Base-by-base conservation (phyloP, 2,888 invertebrate species). In the Parnassius mnemosyne region DNA sequence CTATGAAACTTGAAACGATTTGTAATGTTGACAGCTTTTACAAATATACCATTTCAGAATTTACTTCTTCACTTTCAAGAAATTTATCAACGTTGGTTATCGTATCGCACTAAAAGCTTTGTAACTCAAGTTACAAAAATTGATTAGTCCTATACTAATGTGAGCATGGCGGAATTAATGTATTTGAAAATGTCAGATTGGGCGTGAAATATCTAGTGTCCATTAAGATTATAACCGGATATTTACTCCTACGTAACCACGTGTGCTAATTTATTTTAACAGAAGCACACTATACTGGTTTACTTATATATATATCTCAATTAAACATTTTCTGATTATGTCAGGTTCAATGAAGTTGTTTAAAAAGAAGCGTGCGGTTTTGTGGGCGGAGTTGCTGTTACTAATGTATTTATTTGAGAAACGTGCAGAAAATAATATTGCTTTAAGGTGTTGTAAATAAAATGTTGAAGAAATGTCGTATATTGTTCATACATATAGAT, bases 131-230 rank as follows among this genome's bases (percentile, higher is more conserved):
- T 60, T 60, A 53, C n/a, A 60, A 16, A 50, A 3, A 42, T 49
- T n/a, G 53, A 34, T 60, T 55, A 49, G 55, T 60, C n/a, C n/a
- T 12, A 12, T 42, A 55, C 43, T 34, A 55, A 60, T 55, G 34
- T 13, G 34, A 44, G 20, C 51, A 53, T 53, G 51, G 20, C 50
- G n/a, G 43, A 50, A 55, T 25, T 51, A 54, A 60, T 54, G 44
- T 50, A 25, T 44, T 25, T 25, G 34, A 25, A 60, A 55, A 44
- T 55, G 54, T 60, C 44, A 10, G 54, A 25, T 16, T 20, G 43
- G 49, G 54, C 60, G 60, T 55, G 50, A 60, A 60, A 60, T 49
- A 60, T 55, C 54, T 60, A 55, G 60, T 44, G 50, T 51, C 60
- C 54, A 55, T 60, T 60, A 51, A 54, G 50, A 43, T 20, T 11